Percentiles rank a stretch among this genome's conserved stretches.
Evolutionary conservation across 2,797 vertebrate species (phyloP).

Genomic region (Cossypha caffra): DNA sequence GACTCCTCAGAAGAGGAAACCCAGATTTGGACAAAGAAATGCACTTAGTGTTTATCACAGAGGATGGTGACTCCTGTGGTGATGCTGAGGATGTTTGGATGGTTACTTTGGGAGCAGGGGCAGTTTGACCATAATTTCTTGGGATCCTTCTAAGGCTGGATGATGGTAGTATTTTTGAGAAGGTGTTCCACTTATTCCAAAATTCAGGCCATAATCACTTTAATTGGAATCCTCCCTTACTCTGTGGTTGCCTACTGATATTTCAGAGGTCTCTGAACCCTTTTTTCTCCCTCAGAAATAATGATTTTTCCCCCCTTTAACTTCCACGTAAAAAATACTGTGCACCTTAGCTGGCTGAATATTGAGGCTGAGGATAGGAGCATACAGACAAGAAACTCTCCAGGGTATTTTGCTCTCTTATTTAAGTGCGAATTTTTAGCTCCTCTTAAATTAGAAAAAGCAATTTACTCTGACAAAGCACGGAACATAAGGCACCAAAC

Average conservation of each 20-base stretch:
- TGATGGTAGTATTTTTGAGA: neutral
- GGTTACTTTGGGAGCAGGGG: neutral
- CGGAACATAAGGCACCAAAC: neutral
- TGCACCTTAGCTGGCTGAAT: neutral
- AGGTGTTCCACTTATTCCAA: neutral
- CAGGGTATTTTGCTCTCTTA: conserved; percentile 14
- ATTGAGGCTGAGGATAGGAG: neutral
- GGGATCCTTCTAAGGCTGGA: neutral
- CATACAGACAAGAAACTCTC: conserved; percentile 5
- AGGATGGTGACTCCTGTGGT: neutral
- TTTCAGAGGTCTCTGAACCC: neutral
- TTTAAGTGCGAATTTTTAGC: conserved; percentile 51
- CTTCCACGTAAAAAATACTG: neutral
- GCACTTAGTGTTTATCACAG: accelerated
- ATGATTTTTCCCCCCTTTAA: neutral
- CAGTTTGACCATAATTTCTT: neutral
- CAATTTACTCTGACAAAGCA: conserved; percentile 31
- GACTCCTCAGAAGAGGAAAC: neutral
- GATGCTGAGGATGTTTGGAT: neutral
- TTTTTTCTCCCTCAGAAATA: neutral
- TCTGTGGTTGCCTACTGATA: neutral
- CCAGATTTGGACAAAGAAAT: neutral
- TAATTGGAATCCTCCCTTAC: neutral
- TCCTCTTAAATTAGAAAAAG: conserved; percentile 45
- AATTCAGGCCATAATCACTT: neutral